Evolutionary conservation across 1,140 invertebrate genomes (phyloP), one percentile per base, ranked within the genome.

Genomic region (Drosophila athabasca): DNA sequence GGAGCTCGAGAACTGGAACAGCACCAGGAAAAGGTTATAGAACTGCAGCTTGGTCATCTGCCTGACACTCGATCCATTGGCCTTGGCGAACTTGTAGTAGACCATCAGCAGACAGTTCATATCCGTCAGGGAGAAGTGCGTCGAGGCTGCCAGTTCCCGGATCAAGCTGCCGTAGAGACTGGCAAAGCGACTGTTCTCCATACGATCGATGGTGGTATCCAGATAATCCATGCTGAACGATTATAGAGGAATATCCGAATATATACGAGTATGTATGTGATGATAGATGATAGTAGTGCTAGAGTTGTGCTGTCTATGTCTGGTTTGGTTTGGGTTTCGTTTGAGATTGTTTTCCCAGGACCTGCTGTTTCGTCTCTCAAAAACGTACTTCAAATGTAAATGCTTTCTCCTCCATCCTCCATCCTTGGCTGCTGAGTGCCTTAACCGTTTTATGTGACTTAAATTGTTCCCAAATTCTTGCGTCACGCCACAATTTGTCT

Each of bases 401-500:
- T 39, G 9, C 35, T 39, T 4, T 39, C 35, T 3, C 11, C 35
- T 39, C 3, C 9, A 39, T 39, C 35, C n/a, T n/a, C n/a, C n/a
- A n/a, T 31, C 9, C 11, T 1, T 13, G 3, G 35, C 35, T 39
- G 35, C 35, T 39, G 35, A 39, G 35, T 39, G 35, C 46, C n/a
- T 13, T 0, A 29, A 57, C 29, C 11, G 0, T 58, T 35, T 53
- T 57, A 62, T 57, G 17, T 1, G n/a, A 65, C 65, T 74, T 58
- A 45, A 64, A 52, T 48, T 74, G 15, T 49, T 15, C 22, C 8
- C 35, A 7, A 22, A 43, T 19, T 43, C 13, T 4, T 13, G 8
- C 2, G 2, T 11, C 22, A n/a, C 11, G n/a, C 7, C 51, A 55
- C 66, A 66, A 87, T 87, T 87, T 68, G 75, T 87, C 83, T 78